Evolutionary conservation across 2,888 invertebrate genomes (phyloP).

Genomic region (Pyralis farinalis): DNA sequence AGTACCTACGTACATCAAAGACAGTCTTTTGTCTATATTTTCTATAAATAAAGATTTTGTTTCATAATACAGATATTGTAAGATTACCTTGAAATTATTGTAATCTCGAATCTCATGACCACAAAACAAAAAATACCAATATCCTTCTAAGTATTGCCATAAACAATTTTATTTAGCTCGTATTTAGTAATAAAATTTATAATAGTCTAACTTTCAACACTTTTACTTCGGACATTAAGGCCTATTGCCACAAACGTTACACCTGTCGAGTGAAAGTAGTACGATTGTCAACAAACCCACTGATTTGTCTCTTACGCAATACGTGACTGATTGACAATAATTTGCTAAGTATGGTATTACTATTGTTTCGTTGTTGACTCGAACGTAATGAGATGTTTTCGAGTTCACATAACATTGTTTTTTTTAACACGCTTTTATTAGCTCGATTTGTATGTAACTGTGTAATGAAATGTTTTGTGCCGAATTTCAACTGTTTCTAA

Average conservation of each 20-base stretch:
- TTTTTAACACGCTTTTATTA: too few relatives aligned
- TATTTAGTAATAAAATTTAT: conserved; percentile 2
- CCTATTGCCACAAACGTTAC: background rate
- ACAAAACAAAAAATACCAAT: too few relatives aligned
- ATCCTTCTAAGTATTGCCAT: background rate
- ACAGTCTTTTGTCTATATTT: too few relatives aligned
- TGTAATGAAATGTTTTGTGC: too few relatives aligned
- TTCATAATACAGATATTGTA: too few relatives aligned
- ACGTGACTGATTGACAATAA: conserved; percentile 11
- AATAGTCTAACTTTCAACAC: conserved; percentile 5
- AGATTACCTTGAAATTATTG: too few relatives aligned
- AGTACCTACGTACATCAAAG: too few relatives aligned
- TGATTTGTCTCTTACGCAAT: conserved; percentile 12
- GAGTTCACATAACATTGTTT: background rate
- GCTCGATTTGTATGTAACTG: too few relatives aligned
- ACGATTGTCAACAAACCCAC: conserved; percentile 16
- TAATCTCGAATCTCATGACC: too few relatives aligned
- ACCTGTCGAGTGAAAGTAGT: conserved; percentile 14
- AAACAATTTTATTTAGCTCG: background rate
- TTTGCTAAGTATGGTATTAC: conserved; percentile 1
- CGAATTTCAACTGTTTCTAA: too few relatives aligned
- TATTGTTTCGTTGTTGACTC: conserved; percentile 7
- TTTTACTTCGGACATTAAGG: conserved; percentile 8
- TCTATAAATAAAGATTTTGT: too few relatives aligned
- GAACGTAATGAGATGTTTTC: background rate